Conservation (phyloP, 2,113 vertebrate genomes). For the Antennarius striatus region DNA sequence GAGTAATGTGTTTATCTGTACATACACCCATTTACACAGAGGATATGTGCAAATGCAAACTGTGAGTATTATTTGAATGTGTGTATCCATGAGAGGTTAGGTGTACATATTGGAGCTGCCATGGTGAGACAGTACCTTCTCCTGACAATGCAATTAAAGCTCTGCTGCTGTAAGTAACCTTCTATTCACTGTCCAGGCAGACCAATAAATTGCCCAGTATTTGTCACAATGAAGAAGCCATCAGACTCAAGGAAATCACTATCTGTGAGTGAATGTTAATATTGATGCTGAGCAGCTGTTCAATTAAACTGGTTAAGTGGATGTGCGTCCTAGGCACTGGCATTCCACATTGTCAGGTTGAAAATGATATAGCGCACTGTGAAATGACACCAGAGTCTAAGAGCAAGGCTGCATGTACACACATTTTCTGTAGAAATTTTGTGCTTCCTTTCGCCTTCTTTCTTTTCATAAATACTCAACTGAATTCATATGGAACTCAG, state of each 20-base stretch:
- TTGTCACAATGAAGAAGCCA: constrained; percentile 77
- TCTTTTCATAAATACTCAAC: constrained; percentile 14
- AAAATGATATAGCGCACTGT: constrained; percentile 31
- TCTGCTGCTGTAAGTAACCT: constrained; percentile 71
- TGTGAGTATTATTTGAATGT: constrained; percentile 30
- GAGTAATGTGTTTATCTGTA: constrained; percentile 3
- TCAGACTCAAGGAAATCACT: constrained; percentile 65
- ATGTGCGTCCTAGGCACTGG: constrained; percentile 59
- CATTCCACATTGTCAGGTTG: constrained; percentile 50
- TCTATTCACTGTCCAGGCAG: constrained; percentile 76
- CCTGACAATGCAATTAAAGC: constrained; percentile 79
- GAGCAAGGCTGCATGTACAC: constrained; percentile 33
- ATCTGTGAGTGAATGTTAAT: constrained; percentile 52
- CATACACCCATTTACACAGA: constrained; percentile 13
- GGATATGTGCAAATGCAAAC: constrained; percentile 28
- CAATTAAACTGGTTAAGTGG: constrained; percentile 72
- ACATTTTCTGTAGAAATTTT: constrained; percentile 37
- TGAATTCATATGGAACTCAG: no score
- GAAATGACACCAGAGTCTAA: constrained; percentile 40
- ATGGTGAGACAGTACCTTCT: constrained; percentile 61
- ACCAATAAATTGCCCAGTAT: constrained; percentile 77
- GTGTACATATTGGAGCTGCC: constrained; percentile 49
- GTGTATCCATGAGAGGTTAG: constrained; percentile 39
- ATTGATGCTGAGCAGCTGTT: constrained; percentile 75
- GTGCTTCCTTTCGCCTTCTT: neutral